Conservation (phyloP, 2,888 invertebrate species). For the Tipula vernalis region DNA sequence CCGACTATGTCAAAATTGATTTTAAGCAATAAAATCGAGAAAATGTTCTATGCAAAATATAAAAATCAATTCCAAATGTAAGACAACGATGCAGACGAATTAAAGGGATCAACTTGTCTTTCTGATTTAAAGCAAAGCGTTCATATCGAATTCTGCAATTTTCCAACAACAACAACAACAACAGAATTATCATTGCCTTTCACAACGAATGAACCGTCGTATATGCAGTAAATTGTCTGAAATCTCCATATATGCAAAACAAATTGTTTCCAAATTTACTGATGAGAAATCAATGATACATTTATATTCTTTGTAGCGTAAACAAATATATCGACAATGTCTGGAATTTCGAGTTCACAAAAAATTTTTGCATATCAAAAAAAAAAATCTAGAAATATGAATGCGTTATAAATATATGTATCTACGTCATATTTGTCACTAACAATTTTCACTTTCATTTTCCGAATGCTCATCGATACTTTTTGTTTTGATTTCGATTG, state of each 20-base stretch:
- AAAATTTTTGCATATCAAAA: no score
- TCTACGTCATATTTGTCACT: not conserved
- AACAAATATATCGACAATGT: not conserved
- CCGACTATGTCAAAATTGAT: not conserved
- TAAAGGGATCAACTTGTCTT: not conserved
- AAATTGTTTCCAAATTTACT: not conserved
- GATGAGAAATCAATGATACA: not conserved
- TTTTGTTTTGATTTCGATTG: constrained; percentile 5
- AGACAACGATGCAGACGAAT: not conserved
- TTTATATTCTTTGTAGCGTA: not conserved
- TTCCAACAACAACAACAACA: not conserved
- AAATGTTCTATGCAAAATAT: not conserved
- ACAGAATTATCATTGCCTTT: not conserved
- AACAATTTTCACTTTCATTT: not conserved
- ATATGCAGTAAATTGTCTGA: not conserved
- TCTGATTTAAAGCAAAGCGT: not conserved
- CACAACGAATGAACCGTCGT: not conserved
- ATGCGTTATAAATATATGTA: not conserved
- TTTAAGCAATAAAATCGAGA: not conserved
- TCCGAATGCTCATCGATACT: constrained; percentile 8
- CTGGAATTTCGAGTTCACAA: not conserved
- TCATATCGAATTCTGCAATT: not conserved
- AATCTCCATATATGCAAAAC: not conserved
- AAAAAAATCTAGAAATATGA: not conserved
- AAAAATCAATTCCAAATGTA: not conserved